These are phyloP conservation scores for Drosophila eugracilis DNA, from an alignment of 1,140 invertebrate species.

Conservation along the genomic window DNA sequence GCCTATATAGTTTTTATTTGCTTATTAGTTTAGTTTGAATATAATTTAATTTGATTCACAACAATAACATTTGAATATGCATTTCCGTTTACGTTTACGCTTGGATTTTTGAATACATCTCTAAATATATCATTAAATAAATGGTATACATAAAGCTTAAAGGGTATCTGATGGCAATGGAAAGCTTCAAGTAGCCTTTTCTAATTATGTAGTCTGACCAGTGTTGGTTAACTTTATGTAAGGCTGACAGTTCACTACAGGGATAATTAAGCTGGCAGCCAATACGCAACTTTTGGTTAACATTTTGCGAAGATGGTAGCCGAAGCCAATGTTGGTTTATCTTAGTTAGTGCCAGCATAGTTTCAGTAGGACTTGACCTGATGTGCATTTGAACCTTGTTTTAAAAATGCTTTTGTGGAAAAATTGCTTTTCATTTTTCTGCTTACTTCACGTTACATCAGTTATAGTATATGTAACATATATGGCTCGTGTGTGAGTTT, in stretches of 20 bases:
- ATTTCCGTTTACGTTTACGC: slow-evolving; percentile 26
- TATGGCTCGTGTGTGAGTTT: slow-evolving; percentile 24
- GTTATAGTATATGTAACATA: slow-evolving; percentile 39
- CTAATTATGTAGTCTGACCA: not conserved
- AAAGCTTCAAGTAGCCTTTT: slow-evolving; percentile 1
- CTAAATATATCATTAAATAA: slow-evolving; percentile 39
- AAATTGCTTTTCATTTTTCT: slow-evolving; percentile 71
- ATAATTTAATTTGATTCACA: slow-evolving; percentile 80
- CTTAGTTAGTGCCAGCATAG: slow-evolving; percentile 14
- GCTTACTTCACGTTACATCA: slow-evolving; percentile 43
- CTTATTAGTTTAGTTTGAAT: slow-evolving; percentile 51
- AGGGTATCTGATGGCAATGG: slow-evolving; percentile 28
- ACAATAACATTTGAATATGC: slow-evolving; percentile 82
- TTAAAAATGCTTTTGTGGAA: slow-evolving; percentile 47
- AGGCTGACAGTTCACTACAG: slow-evolving; percentile 2
- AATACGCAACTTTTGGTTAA: slow-evolving; percentile 5
- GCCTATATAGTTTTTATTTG: slow-evolving; percentile 41
- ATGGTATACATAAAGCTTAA: slow-evolving; percentile 42
- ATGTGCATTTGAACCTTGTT: slow-evolving; percentile 12
- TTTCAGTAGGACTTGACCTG: slow-evolving; percentile 1
- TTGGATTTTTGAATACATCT: slow-evolving; percentile 23
- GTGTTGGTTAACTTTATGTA: slow-evolving; percentile 1
- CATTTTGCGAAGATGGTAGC: slow-evolving; percentile 26
- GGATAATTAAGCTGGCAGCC: slow-evolving; percentile 1
- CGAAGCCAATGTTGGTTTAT: slow-evolving; percentile 1